Evolutionary conservation across 2,888 invertebrate species (phyloP).

Genomic region (Eledone cirrhosa): DNA sequence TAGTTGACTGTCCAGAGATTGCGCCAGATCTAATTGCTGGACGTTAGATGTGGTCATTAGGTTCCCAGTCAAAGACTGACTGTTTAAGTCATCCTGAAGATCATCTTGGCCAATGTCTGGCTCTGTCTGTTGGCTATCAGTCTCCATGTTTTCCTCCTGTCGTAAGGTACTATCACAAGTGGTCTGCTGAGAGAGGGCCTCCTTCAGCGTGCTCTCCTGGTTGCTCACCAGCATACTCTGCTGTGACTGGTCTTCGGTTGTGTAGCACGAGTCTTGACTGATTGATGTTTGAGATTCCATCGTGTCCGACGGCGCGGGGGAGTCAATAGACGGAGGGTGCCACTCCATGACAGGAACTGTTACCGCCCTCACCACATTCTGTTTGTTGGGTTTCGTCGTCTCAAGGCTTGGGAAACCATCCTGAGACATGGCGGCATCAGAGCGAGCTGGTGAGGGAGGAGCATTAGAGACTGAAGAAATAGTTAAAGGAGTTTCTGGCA

Average conservation of each 20-base stretch:
- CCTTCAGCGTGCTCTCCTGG: too few relatives aligned
- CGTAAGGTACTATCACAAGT: not conserved
- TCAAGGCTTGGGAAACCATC: not conserved
- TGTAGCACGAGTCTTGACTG: conserved; percentile 8
- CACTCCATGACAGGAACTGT: not conserved
- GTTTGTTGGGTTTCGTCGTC: not conserved
- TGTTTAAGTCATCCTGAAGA: too few relatives aligned
- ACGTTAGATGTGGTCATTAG: too few relatives aligned
- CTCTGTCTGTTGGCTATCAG: not conserved
- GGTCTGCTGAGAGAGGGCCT: not conserved
- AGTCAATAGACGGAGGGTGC: not conserved
- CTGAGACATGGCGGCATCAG: conserved; percentile 18
- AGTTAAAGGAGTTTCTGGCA: conserved; percentile 4
- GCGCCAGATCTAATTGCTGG: too few relatives aligned
- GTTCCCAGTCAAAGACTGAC: too few relatives aligned
- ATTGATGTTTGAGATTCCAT: conserved; percentile 15
- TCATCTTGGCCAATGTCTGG: too few relatives aligned
- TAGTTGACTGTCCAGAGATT: too few relatives aligned
- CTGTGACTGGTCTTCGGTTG: conserved; percentile 14
- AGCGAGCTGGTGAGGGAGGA: conserved; percentile 20
- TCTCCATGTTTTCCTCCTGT: conserved; percentile 18
- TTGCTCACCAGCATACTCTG: too few relatives aligned
- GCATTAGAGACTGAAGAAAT: conserved; percentile 21
- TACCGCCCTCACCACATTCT: not conserved
- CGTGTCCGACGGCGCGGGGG: conserved; percentile 5